phyloP scores from a whole-genome alignment of 2,888 invertebrate species.

The Acrocera orbiculus region DNA sequence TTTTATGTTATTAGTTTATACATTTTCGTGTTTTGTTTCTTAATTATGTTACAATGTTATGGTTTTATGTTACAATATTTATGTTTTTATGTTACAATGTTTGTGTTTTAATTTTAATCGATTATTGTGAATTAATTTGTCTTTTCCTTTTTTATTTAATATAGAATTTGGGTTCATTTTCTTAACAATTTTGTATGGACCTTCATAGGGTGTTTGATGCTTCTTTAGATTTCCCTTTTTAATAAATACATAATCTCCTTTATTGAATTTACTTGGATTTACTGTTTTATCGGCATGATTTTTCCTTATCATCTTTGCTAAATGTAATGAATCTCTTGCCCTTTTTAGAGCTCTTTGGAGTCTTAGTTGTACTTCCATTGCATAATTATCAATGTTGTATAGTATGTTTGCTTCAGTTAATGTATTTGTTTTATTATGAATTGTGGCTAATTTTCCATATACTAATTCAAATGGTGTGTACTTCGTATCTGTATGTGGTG shows the following conservation, averaged over 20 bases:
- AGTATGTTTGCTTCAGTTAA: too few species aligned
- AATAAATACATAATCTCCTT: background rate
- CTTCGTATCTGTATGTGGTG: too few species aligned
- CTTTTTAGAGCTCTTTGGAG: background rate
- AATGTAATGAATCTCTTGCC: background rate
- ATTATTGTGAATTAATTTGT: background rate
- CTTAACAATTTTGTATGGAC: background rate
- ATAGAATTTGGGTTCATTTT: background rate
- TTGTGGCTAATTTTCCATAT: too few species aligned
- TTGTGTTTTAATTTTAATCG: too few species aligned
- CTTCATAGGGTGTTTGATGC: too few species aligned
- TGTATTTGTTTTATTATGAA: too few species aligned
- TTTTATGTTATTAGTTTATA: too few species aligned
- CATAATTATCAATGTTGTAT: background rate
- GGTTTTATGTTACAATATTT: too few species aligned
- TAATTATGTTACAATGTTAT: too few species aligned
- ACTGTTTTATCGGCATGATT: background rate
- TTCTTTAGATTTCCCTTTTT: constrained; percentile 1
- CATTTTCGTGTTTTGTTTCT: too few species aligned
- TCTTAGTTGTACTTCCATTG: background rate
- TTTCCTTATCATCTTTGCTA: background rate
- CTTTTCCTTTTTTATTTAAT: background rate
- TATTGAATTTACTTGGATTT: background rate
- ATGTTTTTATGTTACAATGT: too few species aligned
- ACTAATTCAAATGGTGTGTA: too few species aligned